phyloP scores from a whole-genome alignment of 1,140 invertebrate genomes.

The Zaprionus nigranus region DNA sequence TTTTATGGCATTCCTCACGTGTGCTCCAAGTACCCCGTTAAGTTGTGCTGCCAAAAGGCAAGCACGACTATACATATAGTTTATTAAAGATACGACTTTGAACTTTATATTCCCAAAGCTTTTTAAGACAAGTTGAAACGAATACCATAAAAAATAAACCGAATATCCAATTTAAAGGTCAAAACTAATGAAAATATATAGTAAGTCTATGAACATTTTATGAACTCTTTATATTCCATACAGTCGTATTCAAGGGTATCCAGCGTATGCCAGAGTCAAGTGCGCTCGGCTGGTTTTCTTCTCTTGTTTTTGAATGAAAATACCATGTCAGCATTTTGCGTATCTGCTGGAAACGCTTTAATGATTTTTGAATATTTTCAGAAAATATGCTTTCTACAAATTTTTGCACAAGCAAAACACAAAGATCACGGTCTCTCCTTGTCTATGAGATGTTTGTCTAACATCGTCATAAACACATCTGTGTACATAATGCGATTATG shows the following conservation, averaged over 20 bases:
- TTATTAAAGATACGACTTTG: too few relatives aligned
- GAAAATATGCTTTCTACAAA: slow-evolving; percentile 57
- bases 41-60: not conserved
- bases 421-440: slow-evolving; percentile 43
- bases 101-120: too few relatives aligned
- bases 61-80: slow-evolving; percentile 6
- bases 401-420: slow-evolving; percentile 44
- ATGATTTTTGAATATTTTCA: slow-evolving; percentile 39
- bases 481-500: slow-evolving; percentile 30
- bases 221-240: too few relatives aligned
- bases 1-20: slow-evolving; percentile 42
- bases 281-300: not conserved
- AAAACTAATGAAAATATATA: too few relatives aligned
- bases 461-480: slow-evolving; percentile 42
- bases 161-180: too few relatives aligned
- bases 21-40: slow-evolving; percentile 21
- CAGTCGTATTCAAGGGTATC: too few relatives aligned
- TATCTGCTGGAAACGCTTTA: slow-evolving; percentile 46
- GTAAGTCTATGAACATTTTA: too few relatives aligned
- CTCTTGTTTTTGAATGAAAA: slow-evolving; percentile 46
- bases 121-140: too few relatives aligned
- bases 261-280: not conserved
- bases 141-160: too few relatives aligned
- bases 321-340: slow-evolving; percentile 52
- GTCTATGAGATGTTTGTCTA: slow-evolving; percentile 9